These are phyloP conservation scores for Melanotaenia parkinsoni DNA, from an alignment of 2,797 vertebrate species.

Conservation along the genomic window DNA sequence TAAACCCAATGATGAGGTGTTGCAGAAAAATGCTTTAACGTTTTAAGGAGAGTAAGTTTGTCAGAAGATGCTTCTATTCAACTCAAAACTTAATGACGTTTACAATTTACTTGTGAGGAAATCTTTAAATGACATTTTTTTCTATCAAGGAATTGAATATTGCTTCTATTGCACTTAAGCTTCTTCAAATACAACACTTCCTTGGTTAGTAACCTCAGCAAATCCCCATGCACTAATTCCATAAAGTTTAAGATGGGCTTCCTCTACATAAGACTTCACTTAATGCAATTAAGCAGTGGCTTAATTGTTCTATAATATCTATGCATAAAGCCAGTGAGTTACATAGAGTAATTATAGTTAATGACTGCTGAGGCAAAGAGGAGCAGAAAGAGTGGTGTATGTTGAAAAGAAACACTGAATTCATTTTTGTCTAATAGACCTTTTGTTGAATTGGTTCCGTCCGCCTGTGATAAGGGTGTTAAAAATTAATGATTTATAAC, in stretches of 20 bases:
- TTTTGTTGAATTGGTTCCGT: conserved; percentile 83
- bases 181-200: conserved; percentile 1
- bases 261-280: conserved; percentile 64
- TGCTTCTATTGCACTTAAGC: conserved; percentile 1
- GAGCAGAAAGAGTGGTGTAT: conserved; percentile 61
- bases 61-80: not conserved
- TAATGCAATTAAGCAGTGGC: conserved; percentile 77
- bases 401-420: conserved; percentile 76
- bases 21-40: not conserved
- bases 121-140: not conserved
- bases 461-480: conserved; percentile 81
- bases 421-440: conserved; percentile 82
- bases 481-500: conserved; percentile 86
- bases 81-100: not conserved
- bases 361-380: conserved; percentile 71
- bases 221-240: conserved; percentile 46
- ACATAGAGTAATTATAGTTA: conserved; percentile 80
- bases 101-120: not conserved
- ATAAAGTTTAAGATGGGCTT: conserved; percentile 50
- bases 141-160: not conserved
- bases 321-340: conserved; percentile 77
- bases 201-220: conserved; percentile 33
- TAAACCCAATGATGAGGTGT: not conserved
- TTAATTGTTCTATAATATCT: conserved; percentile 83
- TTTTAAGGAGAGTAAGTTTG: not conserved